Conservation (phyloP, 2,797 vertebrate species). For the Argyrosomus regius region DNA sequence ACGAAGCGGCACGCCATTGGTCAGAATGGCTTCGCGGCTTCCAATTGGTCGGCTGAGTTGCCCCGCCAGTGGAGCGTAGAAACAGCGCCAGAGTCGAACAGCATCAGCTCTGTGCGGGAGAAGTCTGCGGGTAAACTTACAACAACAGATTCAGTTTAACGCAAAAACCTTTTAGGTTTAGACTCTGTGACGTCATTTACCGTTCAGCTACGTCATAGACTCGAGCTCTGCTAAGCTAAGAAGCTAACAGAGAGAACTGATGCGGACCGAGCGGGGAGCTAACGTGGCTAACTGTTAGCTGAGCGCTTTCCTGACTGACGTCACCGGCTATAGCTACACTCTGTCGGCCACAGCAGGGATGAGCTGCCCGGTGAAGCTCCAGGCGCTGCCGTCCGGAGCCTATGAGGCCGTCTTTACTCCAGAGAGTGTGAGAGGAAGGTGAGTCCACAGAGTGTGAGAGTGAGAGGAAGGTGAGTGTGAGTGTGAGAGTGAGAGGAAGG, state of each 20-base stretch:
- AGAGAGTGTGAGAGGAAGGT: conserved; percentile 68
- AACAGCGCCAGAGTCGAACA: conserved; percentile 84
- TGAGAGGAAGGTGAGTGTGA: conserved; percentile 64
- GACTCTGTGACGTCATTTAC: too few species aligned
- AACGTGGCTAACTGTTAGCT: conserved; percentile 24
- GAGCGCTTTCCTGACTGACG: background rate
- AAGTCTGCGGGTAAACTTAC: background rate
- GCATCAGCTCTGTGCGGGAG: too few species aligned
- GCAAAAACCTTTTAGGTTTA: rapidly evolving
- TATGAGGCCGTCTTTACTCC: conserved; percentile 67
- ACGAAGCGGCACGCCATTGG: conserved; percentile 53
- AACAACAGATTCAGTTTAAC: rapidly evolving
- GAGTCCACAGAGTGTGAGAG: conserved; percentile 56
- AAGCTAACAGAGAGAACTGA: background rate
- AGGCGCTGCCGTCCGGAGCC: conserved; percentile 66
- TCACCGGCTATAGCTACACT: rapidly evolving
- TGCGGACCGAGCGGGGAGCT: conserved; percentile 26
- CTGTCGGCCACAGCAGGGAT: conserved; percentile 43
- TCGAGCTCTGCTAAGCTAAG: background rate
- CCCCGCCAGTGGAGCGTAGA: conserved; percentile 79
- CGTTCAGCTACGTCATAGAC: too few species aligned
- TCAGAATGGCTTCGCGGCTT: conserved; percentile 18
- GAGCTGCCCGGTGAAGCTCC: conserved; percentile 79
- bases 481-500: too few species aligned
- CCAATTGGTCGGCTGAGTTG: conserved; percentile 74